These are phyloP conservation scores for Morpho helenor DNA, from an alignment of 2,888 invertebrate genomes.

Conservation along the genomic window DNA sequence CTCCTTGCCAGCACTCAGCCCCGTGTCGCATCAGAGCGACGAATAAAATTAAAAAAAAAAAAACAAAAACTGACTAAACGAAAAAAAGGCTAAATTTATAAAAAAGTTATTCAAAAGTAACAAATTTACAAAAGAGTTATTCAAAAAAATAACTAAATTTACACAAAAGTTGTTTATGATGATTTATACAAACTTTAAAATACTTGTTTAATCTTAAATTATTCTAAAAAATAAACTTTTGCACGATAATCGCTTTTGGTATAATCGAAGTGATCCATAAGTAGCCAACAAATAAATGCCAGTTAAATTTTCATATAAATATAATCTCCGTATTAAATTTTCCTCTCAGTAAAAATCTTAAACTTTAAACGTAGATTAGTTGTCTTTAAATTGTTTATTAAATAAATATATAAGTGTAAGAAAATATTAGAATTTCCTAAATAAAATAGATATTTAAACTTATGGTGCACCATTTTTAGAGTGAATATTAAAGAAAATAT, in stretches of 20 bases:
- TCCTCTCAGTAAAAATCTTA: conserved; percentile 33
- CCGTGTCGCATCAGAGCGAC: conserved; percentile 76
- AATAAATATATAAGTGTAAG: conserved; percentile 46
- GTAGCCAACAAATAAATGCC: conserved; percentile 34
- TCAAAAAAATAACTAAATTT: conserved; percentile 3
- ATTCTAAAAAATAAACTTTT: conserved; percentile 14
- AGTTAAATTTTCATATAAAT: conserved; percentile 24
- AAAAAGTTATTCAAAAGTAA: neutral
- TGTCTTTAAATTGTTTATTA: conserved; percentile 44
- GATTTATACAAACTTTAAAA: conserved; percentile 9
- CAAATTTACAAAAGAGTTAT: conserved; percentile 8
- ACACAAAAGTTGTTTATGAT: conserved; percentile 3
- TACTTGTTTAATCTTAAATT: conserved; percentile 10
- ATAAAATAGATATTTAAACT: conserved; percentile 55
- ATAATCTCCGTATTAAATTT: conserved; percentile 34
- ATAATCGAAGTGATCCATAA: conserved; percentile 22
- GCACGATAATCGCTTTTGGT: conserved; percentile 20
- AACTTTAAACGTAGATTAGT: conserved; percentile 52
- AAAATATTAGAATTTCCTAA: conserved; percentile 46
- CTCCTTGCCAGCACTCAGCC: conserved; percentile 75
- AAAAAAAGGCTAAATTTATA: conserved; percentile 1
- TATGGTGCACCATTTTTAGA: conserved; percentile 72
- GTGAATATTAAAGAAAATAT: conserved; percentile 46
- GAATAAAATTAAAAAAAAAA: conserved; percentile 47
- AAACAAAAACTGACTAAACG: conserved; percentile 19